Base-by-base conservation (phyloP, 2,888 invertebrate species). In the Oxystoma pomonae region DNA sequence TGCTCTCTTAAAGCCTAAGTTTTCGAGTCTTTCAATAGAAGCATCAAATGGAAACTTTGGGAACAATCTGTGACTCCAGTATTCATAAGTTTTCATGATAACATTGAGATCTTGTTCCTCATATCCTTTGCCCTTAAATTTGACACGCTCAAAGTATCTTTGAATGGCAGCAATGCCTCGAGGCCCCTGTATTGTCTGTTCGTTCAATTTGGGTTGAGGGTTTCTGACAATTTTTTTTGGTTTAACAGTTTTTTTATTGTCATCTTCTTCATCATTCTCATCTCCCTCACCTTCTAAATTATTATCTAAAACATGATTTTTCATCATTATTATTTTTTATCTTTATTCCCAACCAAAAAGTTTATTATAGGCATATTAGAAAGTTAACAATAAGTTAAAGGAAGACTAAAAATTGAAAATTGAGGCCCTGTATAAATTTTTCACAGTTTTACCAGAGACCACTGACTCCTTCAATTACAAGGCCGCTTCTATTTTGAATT, bases 51-150 rank as follows among this genome's bases (percentile, higher is more conserved):
- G 86, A 75, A 90, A 90, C 75, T 91, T 93, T 0, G 98, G 97
- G 80, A 90, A 96, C 68, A 98, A 81, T 58, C 96, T 84, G 79
- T 97, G 96, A 0, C 90, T 91, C 98, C 98, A 98, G 76, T 97
- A 94, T 73, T 97, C 94, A 61, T 97, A 77, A 63, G 87, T 88
- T 61, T 90, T 89, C 82, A 98, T 84, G 0, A 97, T 82, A 65
- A 86, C 79, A 71, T 91, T 86, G 51, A 98, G 81, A 80, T 98
- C 96, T 59, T 88, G 84, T 69, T 87, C 88, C 80, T 97, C 97
- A 75, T 90, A 83, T 0, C 92, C 92, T 79, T 90, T 90, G 66
- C 93, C 93, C 77, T 87, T 86, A 72, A 91, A 92, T 76, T 91
- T 90, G 16, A 95, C 88, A 72, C 91, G 87, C 73, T 90, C 87